Conservation (phyloP, 1,140 invertebrate genomes). For the Phenacoccus solenopsis region DNA sequence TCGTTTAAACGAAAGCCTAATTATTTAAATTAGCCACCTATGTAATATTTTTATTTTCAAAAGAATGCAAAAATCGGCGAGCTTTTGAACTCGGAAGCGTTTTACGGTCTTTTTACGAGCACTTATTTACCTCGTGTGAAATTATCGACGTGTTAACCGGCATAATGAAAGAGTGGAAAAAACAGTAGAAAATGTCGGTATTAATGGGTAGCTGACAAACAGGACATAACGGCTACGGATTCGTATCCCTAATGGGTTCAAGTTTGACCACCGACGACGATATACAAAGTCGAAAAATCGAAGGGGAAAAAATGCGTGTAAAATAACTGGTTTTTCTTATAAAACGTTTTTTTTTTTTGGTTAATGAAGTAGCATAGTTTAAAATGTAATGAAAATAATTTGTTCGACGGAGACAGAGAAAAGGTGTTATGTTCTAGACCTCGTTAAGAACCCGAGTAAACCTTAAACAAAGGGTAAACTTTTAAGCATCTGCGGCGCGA, state of each 20-base stretch:
- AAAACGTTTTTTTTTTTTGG: no score
- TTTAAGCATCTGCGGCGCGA: no score
- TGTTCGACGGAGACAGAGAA: background rate
- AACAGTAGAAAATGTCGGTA: background rate
- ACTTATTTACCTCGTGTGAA: background rate
- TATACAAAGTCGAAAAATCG: background rate
- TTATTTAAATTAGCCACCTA: background rate
- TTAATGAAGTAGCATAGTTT: background rate
- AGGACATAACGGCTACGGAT: background rate
- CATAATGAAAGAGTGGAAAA: background rate
- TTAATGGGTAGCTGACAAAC: background rate
- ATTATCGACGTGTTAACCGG: background rate
- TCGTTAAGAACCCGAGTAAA: no score
- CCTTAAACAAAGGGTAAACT: no score
- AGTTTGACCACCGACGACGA: background rate
- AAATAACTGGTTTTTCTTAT: constrained; percentile 1
- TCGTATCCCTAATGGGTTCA: background rate
- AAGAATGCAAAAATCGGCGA: background rate
- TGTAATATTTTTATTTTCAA: background rate
- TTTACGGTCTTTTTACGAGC: background rate
- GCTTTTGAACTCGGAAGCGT: background rate
- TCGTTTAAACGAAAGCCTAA: background rate
- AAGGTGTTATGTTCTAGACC: background rate
- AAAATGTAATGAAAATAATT: constrained; percentile 4
- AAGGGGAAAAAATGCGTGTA: background rate